phyloP scores from a whole-genome alignment of 2,797 vertebrate genomes.

The Gymnocypris eckloni region DNA sequence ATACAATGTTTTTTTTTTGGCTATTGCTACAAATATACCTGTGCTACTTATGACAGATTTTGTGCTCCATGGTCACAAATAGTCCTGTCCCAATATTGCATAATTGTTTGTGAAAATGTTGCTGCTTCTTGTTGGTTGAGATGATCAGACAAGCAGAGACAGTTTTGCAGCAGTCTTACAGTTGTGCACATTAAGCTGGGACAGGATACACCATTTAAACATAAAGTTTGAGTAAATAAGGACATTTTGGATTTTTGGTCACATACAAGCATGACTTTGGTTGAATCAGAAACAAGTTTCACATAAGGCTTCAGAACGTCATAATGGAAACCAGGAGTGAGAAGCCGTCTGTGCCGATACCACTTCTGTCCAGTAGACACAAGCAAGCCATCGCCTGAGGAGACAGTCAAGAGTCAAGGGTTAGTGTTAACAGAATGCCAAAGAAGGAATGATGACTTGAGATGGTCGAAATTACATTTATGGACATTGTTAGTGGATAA shows the following conservation, averaged over 20 bases:
- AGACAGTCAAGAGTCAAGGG: constrained; percentile 43
- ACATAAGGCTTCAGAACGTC: constrained; percentile 87
- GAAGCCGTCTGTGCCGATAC: constrained; percentile 86
- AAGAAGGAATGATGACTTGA: neutral
- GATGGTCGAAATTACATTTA: neutral
- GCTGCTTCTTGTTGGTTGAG: neutral
- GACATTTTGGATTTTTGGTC: neutral
- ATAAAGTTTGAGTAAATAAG: neutral
- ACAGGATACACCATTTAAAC: neutral
- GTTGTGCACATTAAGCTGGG: neutral
- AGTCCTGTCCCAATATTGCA: neutral
- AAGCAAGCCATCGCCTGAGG: constrained; percentile 86
- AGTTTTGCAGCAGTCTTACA: neutral
- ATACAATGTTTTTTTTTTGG: too few relatives aligned
- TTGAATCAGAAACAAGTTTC: constrained; percentile 80
- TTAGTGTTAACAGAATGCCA: neutral
- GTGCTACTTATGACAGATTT: too few relatives aligned
- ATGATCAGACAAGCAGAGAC: neutral
- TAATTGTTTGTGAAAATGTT: neutral
- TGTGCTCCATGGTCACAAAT: too few relatives aligned
- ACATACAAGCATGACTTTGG: constrained; percentile 85
- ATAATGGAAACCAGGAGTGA: constrained; percentile 91
- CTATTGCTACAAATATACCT: too few relatives aligned
- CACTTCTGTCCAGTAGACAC: constrained; percentile 84
- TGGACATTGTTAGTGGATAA: neutral